phyloP scores from a whole-genome alignment of 2,113 vertebrate genomes.

The Lipophrys pholis region DNA sequence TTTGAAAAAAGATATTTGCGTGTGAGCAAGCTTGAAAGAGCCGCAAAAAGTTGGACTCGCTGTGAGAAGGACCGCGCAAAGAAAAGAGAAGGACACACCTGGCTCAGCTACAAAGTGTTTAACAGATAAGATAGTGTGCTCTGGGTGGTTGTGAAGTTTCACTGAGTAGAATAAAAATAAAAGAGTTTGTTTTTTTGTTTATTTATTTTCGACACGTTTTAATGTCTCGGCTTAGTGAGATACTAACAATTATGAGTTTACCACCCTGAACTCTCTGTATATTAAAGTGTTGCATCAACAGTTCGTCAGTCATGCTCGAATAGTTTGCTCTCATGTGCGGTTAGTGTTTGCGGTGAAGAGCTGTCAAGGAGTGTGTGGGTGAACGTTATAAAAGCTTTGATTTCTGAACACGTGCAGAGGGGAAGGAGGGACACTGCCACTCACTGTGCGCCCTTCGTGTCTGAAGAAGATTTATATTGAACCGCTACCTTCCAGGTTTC shows the following conservation, averaged over 20 bases:
- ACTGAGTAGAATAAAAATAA: background rate
- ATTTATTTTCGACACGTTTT: background rate
- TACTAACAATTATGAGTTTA: no score
- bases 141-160: constrained; percentile 1
- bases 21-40: constrained; percentile 14
- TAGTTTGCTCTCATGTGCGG: constrained; percentile 22
- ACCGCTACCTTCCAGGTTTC: background rate
- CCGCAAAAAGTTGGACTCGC: background rate
- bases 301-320: constrained; percentile 21
- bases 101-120: background rate
- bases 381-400: constrained; percentile 14
- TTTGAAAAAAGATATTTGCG: constrained; percentile 24
- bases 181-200: background rate
- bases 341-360: constrained; percentile 16
- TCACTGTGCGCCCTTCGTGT: constrained; percentile 2
- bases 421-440: background rate
- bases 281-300: background rate
- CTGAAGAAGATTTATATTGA: constrained; percentile 10
- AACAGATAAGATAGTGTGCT: background rate
- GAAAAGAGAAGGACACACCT: constrained; percentile 1
- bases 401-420: background rate
- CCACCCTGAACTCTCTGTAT: no score
- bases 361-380: background rate
- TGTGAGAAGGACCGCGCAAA: background rate
- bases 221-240: background rate